Evolutionary conservation across 2,888 invertebrate species (phyloP), one percentile per base, ranked within the genome.

Genomic region (Euspilapteryx auroguttella): DNA sequence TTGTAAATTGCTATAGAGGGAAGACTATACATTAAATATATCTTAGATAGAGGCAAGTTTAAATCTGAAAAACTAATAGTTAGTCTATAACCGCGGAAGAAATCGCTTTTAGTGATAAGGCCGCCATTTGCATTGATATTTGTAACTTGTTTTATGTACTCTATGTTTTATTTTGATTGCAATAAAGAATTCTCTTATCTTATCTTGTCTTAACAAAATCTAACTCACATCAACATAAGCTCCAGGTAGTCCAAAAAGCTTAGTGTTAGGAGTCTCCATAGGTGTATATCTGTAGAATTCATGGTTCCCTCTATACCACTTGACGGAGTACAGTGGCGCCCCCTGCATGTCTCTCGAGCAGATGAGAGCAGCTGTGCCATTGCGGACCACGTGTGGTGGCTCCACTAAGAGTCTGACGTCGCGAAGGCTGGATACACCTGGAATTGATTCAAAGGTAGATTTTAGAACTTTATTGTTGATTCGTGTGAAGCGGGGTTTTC

Each of bases 261-360:
- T 88, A 4, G 81, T 85, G 25, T 79, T 77, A 4, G 87, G 87
- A n/a, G 61, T 61, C 43, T 89, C 89, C 43, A 80, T 80, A 1
- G 91, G 91, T 8, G 87, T 85, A 51, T 81, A 91, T 38, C 92
- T 79, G 68, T 89, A 92, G 69, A 92, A 91, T 73, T 93, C 92
- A 47, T 85, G 79, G 47, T 73, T 81, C 4, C 91, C 92, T 31
- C 91, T 79, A 65, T 91, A 92, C 87, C 90, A 92, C 73, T 92
- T 91, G 35, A 92, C 87, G 3, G 89, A 83, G 65, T 92, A 92
- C 26, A 93, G 76, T 1, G 83, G 84, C 3, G 82, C 83, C 0
- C 81, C 83, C 47, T 89, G 85, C 63, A 90, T 79, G 51, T 91
- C 87, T 47, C 90, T 85, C 37, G 82, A 76, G 59, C 92, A 92